A percentile compares a stretch with the other conserved stretches of the same genome.
Conservation (phyloP, 2,888 invertebrate genomes). For the Alviniconcha strummeri region DNA sequence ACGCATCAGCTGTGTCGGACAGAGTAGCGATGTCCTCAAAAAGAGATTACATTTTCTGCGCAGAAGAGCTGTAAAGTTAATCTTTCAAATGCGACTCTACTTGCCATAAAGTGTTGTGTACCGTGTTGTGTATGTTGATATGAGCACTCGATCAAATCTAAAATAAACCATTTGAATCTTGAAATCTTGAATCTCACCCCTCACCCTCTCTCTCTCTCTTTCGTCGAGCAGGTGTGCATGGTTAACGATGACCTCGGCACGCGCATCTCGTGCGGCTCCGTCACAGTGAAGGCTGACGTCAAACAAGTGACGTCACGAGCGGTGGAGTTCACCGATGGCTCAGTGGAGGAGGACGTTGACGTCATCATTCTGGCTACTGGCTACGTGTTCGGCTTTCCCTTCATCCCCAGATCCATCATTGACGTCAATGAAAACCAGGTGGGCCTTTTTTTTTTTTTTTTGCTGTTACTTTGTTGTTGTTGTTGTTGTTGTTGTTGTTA, state of each 20-base stretch:
- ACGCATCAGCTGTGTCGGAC: too few relatives aligned
- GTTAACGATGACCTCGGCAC: conserved; percentile 74
- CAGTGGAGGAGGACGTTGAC: conserved; percentile 65
- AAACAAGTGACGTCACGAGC: conserved; percentile 56
- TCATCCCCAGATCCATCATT: conserved; percentile 63
- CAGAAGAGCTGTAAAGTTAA: too few relatives aligned
- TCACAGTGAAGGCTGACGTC: conserved; percentile 46
- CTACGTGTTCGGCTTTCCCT: conserved; percentile 73
- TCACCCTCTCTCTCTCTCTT: too few relatives aligned
- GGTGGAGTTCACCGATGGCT: conserved; percentile 63
- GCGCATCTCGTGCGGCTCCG: conserved; percentile 65
- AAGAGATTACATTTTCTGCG: too few relatives aligned
- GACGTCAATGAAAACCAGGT: conserved; percentile 65
- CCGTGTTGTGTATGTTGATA: too few relatives aligned
- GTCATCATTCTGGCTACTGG: conserved; percentile 70
- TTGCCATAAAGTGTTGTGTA: too few relatives aligned
- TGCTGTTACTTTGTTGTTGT: not conserved
- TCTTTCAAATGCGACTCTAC: too few relatives aligned
- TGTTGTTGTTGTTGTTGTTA: too few relatives aligned
- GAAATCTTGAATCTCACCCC: too few relatives aligned
- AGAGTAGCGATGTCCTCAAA: too few relatives aligned
- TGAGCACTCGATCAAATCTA: too few relatives aligned
- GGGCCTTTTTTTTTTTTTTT: not conserved
- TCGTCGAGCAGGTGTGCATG: conserved; percentile 43
- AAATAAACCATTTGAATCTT: too few relatives aligned